phyloP scores from a whole-genome alignment of 1,140 invertebrate species.

The Condylostylus longicornis region DNA sequence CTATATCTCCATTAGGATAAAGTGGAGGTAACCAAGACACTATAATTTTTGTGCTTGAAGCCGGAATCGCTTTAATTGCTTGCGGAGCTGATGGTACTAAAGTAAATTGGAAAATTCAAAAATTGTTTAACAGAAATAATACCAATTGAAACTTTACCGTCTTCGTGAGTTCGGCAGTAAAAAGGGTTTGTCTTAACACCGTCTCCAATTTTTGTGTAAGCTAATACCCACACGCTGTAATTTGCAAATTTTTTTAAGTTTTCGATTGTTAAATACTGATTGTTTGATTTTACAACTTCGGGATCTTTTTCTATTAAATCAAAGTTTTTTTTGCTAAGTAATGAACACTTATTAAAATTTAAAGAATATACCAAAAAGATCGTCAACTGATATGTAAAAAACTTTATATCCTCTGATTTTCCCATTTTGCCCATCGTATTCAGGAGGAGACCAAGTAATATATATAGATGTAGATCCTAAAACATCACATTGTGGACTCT shows the following conservation, averaged over 20 bases:
- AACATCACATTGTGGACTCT: conserved; percentile 60
- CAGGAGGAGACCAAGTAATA: conserved; percentile 74
- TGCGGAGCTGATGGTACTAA: conserved; percentile 71
- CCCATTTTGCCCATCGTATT: conserved; percentile 66
- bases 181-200: conserved; percentile 68
- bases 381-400: conserved; percentile 54
- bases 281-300: conserved; percentile 31
- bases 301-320: conserved; percentile 25
- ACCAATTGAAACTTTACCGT: conserved; percentile 44
- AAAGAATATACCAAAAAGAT: conserved; percentile 47
- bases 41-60: conserved; percentile 65
- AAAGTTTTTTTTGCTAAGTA: not conserved
- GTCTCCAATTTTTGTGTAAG: conserved; percentile 76
- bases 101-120: conserved; percentile 7
- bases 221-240: conserved; percentile 78
- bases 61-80: conserved; percentile 74
- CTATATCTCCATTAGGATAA: conserved; percentile 58
- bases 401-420: conserved; percentile 79
- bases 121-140: not conserved
- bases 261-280: conserved; percentile 32
- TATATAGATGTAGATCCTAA: conserved; percentile 67
- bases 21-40: conserved; percentile 73
- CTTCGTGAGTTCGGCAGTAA: conserved; percentile 80
- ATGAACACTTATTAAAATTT: not conserved
- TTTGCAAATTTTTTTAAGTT: conserved; percentile 66